phyloP scores from a whole-genome alignment of 2,797 vertebrate species.

The Lepus townsendii region DNA sequence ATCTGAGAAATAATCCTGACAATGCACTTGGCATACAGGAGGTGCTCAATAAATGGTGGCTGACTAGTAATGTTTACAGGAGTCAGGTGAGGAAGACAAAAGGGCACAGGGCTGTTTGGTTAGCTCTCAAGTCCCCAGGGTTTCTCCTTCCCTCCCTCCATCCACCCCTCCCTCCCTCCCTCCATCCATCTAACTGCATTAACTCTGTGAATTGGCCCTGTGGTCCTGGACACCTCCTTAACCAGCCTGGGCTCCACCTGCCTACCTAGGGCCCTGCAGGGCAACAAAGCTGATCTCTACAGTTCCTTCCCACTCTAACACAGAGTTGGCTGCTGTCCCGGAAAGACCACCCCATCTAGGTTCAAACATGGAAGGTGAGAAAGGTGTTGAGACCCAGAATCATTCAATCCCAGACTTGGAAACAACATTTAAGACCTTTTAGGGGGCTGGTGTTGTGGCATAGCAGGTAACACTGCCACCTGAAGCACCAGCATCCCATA shows the following conservation, averaged over 20 bases:
- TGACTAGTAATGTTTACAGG: not conserved
- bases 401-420: not conserved
- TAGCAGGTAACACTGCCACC: too few relatives aligned
- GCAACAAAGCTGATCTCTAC: fast-evolving
- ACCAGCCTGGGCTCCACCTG: not conserved
- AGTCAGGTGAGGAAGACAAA: not conserved
- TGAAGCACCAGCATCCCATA: too few relatives aligned
- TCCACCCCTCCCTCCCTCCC: not conserved
- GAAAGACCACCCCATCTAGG: not conserved
- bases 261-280: not conserved
- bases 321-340: not conserved
- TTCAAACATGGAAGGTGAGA: not conserved
- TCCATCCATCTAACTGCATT: not conserved
- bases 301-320: not conserved
- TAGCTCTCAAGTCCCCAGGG: not conserved
- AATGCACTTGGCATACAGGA: not conserved
- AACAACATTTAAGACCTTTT: not conserved
- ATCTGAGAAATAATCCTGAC: not conserved
- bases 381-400: not conserved
- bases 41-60: not conserved
- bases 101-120: not conserved
- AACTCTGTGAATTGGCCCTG: not conserved
- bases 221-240: not conserved
- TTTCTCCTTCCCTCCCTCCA: not conserved
- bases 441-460: too few relatives aligned